A percentile compares a stretch with the other conserved stretches of the same genome.
Evolutionary conservation across 2,113 vertebrate species (phyloP).

Genomic region (Aptenodytes patagonicus): DNA sequence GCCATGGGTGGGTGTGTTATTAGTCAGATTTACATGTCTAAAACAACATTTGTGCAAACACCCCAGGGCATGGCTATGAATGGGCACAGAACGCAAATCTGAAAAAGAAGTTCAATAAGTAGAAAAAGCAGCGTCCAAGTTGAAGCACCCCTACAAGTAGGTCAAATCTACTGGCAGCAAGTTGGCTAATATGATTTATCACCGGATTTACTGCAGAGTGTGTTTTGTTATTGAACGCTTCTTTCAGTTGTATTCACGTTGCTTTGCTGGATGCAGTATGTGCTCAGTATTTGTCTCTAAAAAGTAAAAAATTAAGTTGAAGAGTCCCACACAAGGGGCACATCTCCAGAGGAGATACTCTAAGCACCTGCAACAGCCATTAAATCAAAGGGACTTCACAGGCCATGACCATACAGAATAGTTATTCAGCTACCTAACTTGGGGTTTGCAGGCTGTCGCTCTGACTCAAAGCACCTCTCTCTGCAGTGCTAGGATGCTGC

Average conservation of each 20-base stretch:
- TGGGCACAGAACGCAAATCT: neutral
- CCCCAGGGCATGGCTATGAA: constrained; percentile 1
- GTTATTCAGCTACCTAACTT: neutral
- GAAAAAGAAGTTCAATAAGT: neutral
- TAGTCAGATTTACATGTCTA: constrained; percentile 50
- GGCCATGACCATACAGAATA: neutral
- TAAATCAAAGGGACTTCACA: neutral
- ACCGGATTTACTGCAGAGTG: neutral
- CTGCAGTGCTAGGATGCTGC: neutral
- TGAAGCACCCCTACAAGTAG: neutral
- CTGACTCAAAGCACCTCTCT: neutral
- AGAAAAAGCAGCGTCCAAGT: neutral
- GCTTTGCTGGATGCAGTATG: neutral
- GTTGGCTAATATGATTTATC: neutral
- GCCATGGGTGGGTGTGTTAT: constrained; percentile 1
- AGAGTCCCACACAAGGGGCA: neutral
- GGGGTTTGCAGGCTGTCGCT: neutral
- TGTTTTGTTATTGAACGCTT: neutral
- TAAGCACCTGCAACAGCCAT: neutral
- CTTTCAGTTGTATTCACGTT: neutral
- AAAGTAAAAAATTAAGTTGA: neutral
- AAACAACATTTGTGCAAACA: constrained; percentile 33
- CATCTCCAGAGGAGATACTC: neutral
- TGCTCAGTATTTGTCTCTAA: neutral
- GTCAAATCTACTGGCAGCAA: neutral